Conservation (phyloP, 2,888 invertebrate genomes). For the Iselma pallidipennis region DNA sequence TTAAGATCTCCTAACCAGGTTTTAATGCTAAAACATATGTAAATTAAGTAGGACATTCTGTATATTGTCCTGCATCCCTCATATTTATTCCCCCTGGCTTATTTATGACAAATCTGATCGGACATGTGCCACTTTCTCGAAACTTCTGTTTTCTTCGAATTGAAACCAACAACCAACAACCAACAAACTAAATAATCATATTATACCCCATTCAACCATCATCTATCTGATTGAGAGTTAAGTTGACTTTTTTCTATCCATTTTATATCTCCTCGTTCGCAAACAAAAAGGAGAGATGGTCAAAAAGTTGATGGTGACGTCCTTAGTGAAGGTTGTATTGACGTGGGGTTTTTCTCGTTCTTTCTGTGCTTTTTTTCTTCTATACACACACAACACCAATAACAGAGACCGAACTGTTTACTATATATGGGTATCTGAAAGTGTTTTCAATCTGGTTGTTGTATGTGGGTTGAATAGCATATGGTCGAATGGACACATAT, state of each 20-base stretch:
- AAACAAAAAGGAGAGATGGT: not conserved
- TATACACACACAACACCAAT: not conserved
- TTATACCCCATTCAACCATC: not conserved
- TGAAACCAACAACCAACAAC: not conserved
- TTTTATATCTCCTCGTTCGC: not conserved
- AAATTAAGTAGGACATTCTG: not conserved
- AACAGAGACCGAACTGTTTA: conserved; percentile 14
- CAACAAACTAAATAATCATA: not conserved
- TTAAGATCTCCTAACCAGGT: no score
- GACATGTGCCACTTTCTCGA: not conserved
- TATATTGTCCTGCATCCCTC: not conserved
- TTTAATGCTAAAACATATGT: no score
- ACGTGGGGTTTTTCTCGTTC: not conserved
- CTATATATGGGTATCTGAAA: conserved; percentile 43
- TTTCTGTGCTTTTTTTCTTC: not conserved
- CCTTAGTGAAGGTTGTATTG: conserved; percentile 40
- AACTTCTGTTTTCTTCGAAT: not conserved
- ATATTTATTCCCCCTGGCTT: not conserved
- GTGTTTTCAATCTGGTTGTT: conserved; percentile 39
- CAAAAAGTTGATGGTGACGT: conserved; percentile 18
- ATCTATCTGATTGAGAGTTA: not conserved
- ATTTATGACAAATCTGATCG: not conserved
- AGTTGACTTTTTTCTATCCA: not conserved
- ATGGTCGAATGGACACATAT: conserved; percentile 36
- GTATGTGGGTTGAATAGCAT: conserved; percentile 44